Percentiles rank a stretch among this genome's conserved stretches.
Evolutionary conservation across 2,888 invertebrate species (phyloP).

Genomic region (Thysanoteuthis rhombus): DNA sequence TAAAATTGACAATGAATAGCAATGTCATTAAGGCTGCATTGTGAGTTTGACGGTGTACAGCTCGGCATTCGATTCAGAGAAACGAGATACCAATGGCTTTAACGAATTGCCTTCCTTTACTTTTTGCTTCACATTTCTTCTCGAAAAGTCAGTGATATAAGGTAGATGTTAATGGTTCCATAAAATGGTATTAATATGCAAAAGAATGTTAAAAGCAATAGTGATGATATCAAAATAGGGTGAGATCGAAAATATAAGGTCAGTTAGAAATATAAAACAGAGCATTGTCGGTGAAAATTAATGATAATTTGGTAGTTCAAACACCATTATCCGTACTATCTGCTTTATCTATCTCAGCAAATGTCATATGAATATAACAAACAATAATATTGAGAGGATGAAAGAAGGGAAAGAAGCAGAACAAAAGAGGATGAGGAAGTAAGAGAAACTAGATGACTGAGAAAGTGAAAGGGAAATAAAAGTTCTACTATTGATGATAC

Average conservation of each 20-base stretch:
- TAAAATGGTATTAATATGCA: neutral
- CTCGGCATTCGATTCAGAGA: neutral
- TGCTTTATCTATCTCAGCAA: too few relatives aligned
- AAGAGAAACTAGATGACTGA: too few relatives aligned
- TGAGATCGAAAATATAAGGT: neutral
- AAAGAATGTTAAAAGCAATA: neutral
- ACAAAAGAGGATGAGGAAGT: too few relatives aligned
- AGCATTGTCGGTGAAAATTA: neutral
- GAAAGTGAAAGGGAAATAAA: too few relatives aligned
- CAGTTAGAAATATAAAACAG: neutral
- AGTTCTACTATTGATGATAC: too few relatives aligned
- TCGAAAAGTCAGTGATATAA: neutral
- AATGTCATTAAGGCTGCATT: neutral
- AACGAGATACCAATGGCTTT: conserved; percentile 12
- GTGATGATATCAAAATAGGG: neutral
- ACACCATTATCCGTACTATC: neutral
- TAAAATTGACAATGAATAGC: neutral
- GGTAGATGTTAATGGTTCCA: neutral
- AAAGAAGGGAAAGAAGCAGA: too few relatives aligned
- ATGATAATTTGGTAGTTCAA: neutral
- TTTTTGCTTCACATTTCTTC: neutral
- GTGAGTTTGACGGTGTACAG: neutral
- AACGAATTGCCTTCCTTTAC: neutral
- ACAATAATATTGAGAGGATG: neutral
- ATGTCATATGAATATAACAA: neutral